Evolutionary conservation across 2,888 invertebrate species (phyloP), one percentile per base, ranked within the genome.

Genomic region (Melikaiella ostensackeni): DNA sequence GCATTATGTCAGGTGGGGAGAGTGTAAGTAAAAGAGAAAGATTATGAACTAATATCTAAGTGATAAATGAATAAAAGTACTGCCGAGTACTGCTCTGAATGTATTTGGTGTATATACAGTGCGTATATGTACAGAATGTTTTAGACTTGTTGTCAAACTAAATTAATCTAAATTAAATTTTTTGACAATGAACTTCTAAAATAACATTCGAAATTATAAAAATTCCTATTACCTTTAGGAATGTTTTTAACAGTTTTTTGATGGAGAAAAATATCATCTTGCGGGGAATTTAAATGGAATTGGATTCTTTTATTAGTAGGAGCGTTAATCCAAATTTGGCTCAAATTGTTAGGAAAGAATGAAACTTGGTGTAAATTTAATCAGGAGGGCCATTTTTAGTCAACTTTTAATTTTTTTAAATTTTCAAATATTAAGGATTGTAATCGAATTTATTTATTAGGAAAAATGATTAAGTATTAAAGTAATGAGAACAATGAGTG

Each of bases 61-160:
- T 88, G 85, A 87, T 86, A 84, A 74, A 85, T 85, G 80, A 82
- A 81, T 80, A 80, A 80, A 86, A 81, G 70, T 84, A 83, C 83
- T 83, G 79, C 84, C 81, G 86, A 86, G 85, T 86, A 86, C 86
- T 86, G 86, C 84, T 86, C 83, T 82, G 86, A 84, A 85, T 87
- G 83, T 85, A 87, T 87, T 88, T 86, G 81, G 85, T 86, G 82
- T 83, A 86, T 70, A 70, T 70, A 70, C 30, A 70, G 30, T 70
- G 11, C 50, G 50, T 50, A 70, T 87, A 85, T 82, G 50, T 87
- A 86, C 88, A 86, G 87, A 89, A 84, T 89, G 88, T 90, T 89
- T 89, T 86, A 86, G 86, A 85, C 84, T 86, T 87, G 83, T 82
- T 83, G 59, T 27, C 21, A 16, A 21, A 55, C 19, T 55, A 55